Percentiles rank a stretch among this genome's conserved stretches.
These are phyloP conservation scores for Tolypeutes matacus DNA, from an alignment of 2,797 vertebrate genomes.

Conservation along the genomic window DNA sequence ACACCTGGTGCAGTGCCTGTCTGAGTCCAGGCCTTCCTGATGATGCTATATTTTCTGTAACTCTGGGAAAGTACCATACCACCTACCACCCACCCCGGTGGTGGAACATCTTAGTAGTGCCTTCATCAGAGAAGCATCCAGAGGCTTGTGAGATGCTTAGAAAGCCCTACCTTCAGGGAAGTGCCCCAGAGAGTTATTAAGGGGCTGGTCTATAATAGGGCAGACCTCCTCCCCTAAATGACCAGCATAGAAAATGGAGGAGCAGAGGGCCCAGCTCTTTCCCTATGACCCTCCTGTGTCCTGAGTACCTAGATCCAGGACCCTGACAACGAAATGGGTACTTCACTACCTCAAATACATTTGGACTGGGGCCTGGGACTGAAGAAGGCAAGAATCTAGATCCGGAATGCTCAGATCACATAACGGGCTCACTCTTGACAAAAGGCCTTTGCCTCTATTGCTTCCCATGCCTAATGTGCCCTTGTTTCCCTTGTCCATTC, in stretches of 20 bases:
- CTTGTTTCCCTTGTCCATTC: not conserved
- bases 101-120: not conserved
- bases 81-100: not conserved
- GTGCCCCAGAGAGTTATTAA: not conserved
- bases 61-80: not conserved
- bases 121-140: not conserved
- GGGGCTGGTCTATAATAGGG: rapidly evolving
- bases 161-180: not conserved
- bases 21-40: not conserved
- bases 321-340: not conserved
- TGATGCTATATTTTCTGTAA: not conserved
- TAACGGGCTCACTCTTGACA: not conserved
- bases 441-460: not conserved
- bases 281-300: not conserved
- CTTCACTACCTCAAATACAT: not conserved
- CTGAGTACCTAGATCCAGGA: not conserved
- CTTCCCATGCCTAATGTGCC: not conserved
- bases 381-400: not conserved
- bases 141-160: not conserved
- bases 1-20: not conserved
- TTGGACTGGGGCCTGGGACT: not conserved
- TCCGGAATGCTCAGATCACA: not conserved
- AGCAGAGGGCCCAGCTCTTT: not conserved
- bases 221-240: not conserved
- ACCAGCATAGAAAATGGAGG: not conserved